Percentiles rank a stretch among this genome's conserved stretches.
Conservation (phyloP, 2,888 invertebrate species). For the Eilema caniola region DNA sequence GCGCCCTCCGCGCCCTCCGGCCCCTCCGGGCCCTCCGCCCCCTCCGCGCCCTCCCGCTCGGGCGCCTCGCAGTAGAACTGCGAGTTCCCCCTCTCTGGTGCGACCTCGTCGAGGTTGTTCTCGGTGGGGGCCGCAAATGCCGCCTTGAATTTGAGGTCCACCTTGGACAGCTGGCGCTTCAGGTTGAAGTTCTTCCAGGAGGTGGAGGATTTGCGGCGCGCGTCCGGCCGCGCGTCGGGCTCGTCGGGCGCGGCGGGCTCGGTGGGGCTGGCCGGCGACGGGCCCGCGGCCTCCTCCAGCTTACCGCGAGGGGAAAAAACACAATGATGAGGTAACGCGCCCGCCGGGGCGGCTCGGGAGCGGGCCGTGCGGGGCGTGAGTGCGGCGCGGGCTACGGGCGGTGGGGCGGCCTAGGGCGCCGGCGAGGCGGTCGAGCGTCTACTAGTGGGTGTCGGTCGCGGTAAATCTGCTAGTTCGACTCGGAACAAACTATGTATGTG, state of each 20-base stretch:
- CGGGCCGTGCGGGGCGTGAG: conserved; percentile 38
- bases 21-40: conserved; percentile 46
- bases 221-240: conserved; percentile 70
- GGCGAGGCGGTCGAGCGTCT: conserved; percentile 24
- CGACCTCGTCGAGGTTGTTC: conserved; percentile 68
- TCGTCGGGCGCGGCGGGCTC: conserved; percentile 50
- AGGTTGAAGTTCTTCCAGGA: conserved; percentile 93
- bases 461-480: conserved; percentile 28
- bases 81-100: conserved; percentile 67
- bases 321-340: conserved; percentile 68
- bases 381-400: conserved; percentile 34
- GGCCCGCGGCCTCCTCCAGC: conserved; percentile 67
- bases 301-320: conserved; percentile 73
- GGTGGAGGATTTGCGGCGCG: conserved; percentile 89
- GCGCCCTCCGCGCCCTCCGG: conserved; percentile 46
- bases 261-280: conserved; percentile 50
- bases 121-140: conserved; percentile 85
- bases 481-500: conserved; percentile 33
- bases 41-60: conserved; percentile 50
- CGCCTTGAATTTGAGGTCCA: conserved; percentile 91
- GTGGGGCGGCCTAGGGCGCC: neutral
- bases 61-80: conserved; percentile 75
- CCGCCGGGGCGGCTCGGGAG: conserved; percentile 32
- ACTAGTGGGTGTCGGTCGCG: conserved; percentile 35
- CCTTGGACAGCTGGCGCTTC: conserved; percentile 93